Conservation (phyloP, 2,888 invertebrate species). For the Bursaphelenchus okinawaensis region DNA sequence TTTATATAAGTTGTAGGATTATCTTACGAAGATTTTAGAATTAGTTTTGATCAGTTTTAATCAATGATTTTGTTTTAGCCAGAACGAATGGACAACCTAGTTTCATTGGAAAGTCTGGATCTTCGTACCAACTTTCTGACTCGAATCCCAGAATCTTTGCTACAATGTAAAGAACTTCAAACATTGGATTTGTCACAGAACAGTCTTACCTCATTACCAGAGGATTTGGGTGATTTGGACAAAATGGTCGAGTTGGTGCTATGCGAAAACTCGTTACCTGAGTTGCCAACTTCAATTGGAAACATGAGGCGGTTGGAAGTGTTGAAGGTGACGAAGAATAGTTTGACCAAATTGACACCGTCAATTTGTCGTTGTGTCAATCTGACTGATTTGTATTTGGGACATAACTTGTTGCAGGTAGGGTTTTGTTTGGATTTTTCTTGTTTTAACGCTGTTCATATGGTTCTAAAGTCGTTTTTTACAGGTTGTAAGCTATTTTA, state of each 20-base stretch:
- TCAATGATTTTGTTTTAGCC: constrained; percentile 66
- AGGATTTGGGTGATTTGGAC: constrained; percentile 83
- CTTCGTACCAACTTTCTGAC: constrained; percentile 89
- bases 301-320: constrained; percentile 74
- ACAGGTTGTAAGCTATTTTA: background rate
- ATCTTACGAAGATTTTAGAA: too few relatives aligned
- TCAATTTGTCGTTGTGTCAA: constrained; percentile 73
- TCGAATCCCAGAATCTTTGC: constrained; percentile 80
- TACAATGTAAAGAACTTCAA: constrained; percentile 74
- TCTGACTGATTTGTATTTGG: constrained; percentile 91
- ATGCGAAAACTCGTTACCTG: constrained; percentile 89
- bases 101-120: constrained; percentile 90
- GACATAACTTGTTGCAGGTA: constrained; percentile 81
- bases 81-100: constrained; percentile 79
- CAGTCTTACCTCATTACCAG: constrained; percentile 82
- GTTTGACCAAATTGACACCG: constrained; percentile 60
- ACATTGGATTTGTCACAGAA: constrained; percentile 97
- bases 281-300: constrained; percentile 69
- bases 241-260: constrained; percentile 89
- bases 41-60: background rate
- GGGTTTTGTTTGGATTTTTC: too few relatives aligned
- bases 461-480: background rate
- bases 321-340: constrained; percentile 74
- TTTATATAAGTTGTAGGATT: too few relatives aligned
- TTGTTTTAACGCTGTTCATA: background rate